Base-by-base conservation (phyloP, 2,888 invertebrate species). In the Megamerina dolium region DNA sequence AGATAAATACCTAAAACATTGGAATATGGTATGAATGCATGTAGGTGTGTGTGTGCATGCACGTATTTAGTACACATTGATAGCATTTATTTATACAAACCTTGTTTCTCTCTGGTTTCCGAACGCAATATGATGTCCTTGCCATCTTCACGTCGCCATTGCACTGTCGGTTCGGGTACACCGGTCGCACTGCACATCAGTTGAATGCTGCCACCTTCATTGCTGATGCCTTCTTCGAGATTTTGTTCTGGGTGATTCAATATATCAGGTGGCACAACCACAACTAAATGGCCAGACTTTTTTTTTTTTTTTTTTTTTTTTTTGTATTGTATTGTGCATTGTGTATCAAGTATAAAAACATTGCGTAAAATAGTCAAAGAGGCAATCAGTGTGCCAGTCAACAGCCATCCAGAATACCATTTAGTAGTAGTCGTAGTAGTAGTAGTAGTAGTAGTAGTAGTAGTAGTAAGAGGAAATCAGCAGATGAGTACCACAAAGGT, bases 231-330 rank as follows among this genome's bases (percentile, higher is more conserved):
- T 54, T 84, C 82, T 44, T 85, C 82, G 6, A 63, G 57, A 36
- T 61, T 61, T 46, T 63, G 57, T 10, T 70, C 71, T 3, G 66
- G 66, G 29, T 65, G 63, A 70, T 87, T 85, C 54, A 87, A 75
- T 56, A 91, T 89, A 70, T 90, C 89, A 39, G 90, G 90, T 10
- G 90, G 87, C 59, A 89, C 85, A 48, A 88, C 85, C 52, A 92
- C 91, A 66, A 87, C 84, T 62, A 92, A 77, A 63, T 83, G 80
- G 49, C 90, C 92, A 77, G 87, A 88, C 90, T 91, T 73, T 14
- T 34, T 34, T 10, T 12, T 2, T 2, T 31, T 31, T 31, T n/a
- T 8, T 31, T 12, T 8, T 12, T 31, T 9, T 31, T 31, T 9
- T 31, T 31, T 31, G 6, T 23, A 23, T 31, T 31, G 2, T 23